These are phyloP conservation scores for Megathymus violae DNA, from an alignment of 1,140 invertebrate genomes.

Conservation along the genomic window DNA sequence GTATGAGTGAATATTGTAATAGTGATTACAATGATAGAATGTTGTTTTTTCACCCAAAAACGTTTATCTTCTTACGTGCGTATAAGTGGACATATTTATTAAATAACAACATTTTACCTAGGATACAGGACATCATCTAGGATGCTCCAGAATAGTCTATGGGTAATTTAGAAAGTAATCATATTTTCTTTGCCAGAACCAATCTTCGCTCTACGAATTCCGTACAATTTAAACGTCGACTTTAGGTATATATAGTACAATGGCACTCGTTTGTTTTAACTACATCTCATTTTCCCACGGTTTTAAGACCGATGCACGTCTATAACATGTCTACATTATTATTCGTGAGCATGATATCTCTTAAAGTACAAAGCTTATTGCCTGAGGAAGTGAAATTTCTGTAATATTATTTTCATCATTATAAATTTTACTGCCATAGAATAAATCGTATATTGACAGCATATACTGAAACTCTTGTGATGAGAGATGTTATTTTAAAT, in stretches of 20 bases:
- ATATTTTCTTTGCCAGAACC: not conserved
- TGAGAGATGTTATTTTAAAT: no score
- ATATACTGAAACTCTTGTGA: no score
- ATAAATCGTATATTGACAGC: no score
- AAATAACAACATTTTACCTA: no score
- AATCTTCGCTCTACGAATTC: not conserved
- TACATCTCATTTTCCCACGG: slow-evolving; percentile 31
- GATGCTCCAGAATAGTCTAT: no score
- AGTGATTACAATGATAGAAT: no score
- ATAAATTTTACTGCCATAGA: slow-evolving; percentile 8
- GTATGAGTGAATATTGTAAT: no score
- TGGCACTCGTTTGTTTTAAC: slow-evolving; percentile 20
- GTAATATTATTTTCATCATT: not conserved
- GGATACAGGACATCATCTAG: no score
- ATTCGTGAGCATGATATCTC: not conserved
- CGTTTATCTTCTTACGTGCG: no score
- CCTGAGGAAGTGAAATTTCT: slow-evolving; percentile 3
- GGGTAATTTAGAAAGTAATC: not conserved
- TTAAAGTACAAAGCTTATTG: not conserved
- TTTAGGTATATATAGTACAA: slow-evolving; percentile 10
- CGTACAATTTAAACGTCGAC: slow-evolving; percentile 14
- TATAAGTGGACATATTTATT: no score
- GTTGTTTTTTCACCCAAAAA: no score
- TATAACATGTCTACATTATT: not conserved
- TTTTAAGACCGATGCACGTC: not conserved